Evolutionary conservation across 2,797 vertebrate species (phyloP).

Genomic region (Emydoidea blandingii): DNA sequence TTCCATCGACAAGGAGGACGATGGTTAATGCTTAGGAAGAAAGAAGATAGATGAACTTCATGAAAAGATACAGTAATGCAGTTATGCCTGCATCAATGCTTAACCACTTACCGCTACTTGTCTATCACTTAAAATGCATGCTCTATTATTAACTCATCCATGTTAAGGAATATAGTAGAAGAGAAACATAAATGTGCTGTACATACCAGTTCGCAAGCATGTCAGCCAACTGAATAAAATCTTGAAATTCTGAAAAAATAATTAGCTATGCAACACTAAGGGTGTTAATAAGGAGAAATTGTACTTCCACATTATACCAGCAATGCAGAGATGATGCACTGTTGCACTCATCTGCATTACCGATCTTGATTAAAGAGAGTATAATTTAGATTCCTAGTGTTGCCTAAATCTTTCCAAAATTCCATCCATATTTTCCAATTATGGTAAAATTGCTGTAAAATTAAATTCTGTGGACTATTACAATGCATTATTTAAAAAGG

Average conservation of each 20-base stretch:
- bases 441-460: constrained; percentile 34
- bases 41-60: background rate
- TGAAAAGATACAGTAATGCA: constrained; percentile 25
- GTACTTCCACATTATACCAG: background rate
- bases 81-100: background rate
- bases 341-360: background rate
- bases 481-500: background rate
- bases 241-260: constrained; percentile 29
- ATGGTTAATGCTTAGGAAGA: constrained; percentile 12
- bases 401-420: background rate
- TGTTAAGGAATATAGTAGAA: background rate
- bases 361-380: background rate
- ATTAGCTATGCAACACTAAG: background rate
- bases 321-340: background rate
- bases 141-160: constrained; percentile 9
- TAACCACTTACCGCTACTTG: constrained; percentile 6
- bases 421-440: background rate
- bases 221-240: constrained; percentile 22
- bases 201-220: constrained; percentile 11
- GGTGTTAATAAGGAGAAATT: background rate
- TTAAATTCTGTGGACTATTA: background rate
- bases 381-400: constrained; percentile 2
- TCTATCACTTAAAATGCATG: background rate
- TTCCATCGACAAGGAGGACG: background rate
- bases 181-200: background rate